Evolutionary conservation across 2,888 invertebrate species (phyloP).

Genomic region (Atrina japonica): DNA sequence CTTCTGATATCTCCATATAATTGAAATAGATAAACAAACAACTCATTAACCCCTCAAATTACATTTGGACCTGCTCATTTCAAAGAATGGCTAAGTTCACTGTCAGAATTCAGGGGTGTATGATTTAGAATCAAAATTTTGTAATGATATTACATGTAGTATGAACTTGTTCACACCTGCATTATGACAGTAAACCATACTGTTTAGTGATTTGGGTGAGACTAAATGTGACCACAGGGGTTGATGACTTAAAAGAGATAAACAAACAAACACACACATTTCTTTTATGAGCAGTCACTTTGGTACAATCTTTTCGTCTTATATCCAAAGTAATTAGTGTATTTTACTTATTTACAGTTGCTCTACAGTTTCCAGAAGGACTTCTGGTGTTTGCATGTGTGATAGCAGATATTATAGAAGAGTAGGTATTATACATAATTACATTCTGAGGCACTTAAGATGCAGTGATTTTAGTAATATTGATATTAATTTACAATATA

Average conservation of each 20-base stretch:
- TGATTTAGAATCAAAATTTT: too few species aligned
- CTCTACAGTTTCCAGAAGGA: constrained; percentile 98
- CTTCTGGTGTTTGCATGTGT: constrained; percentile 95
- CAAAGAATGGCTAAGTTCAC: too few species aligned
- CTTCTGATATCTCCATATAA: too few species aligned
- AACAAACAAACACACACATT: not conserved
- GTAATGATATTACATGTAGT: too few species aligned
- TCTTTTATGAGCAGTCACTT: not conserved
- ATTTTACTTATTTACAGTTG: constrained; percentile 84
- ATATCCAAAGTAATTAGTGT: not conserved
- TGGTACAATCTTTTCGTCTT: not conserved
- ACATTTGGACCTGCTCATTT: too few species aligned
- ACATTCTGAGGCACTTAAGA: not conserved
- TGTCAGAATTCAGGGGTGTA: too few species aligned
- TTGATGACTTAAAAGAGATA: not conserved
- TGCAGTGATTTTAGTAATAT: not conserved
- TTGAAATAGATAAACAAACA: not conserved
- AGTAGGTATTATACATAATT: constrained; percentile 64
- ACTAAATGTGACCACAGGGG: too few species aligned
- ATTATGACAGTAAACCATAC: too few species aligned
- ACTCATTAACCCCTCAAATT: too few species aligned
- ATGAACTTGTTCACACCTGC: too few species aligned
- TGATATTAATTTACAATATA: too few species aligned
- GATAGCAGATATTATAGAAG: constrained; percentile 94
- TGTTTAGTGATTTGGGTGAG: too few species aligned